These are phyloP conservation scores for Vireo altiloquus DNA, from an alignment of 2,113 vertebrate species.

Conservation along the genomic window DNA sequence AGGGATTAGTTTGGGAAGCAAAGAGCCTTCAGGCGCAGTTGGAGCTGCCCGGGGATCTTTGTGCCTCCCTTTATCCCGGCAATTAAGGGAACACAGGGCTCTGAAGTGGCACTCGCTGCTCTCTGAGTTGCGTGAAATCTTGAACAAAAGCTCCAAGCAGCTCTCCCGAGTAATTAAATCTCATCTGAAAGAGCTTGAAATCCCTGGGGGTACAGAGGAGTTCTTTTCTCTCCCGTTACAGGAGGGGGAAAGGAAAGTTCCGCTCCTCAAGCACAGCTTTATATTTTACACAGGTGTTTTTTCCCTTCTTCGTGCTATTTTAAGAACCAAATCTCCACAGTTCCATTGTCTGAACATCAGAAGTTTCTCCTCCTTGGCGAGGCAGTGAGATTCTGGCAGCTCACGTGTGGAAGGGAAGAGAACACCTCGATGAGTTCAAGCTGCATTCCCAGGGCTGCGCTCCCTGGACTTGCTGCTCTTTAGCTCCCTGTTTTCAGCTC, in stretches of 20 bases:
- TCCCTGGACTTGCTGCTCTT: too few relatives aligned
- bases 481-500: background rate
- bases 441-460: background rate
- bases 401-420: background rate
- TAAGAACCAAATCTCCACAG: background rate
- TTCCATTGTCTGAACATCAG: background rate
- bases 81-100: background rate
- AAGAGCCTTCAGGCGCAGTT: background rate
- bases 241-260: background rate
- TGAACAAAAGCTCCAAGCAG: slow-evolving; percentile 23
- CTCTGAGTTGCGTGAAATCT: background rate
- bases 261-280: background rate
- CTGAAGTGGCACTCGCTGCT: slow-evolving; percentile 7
- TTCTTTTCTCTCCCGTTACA: background rate
- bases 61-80: background rate
- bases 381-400: background rate
- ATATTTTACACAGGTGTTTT: background rate
- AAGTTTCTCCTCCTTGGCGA: background rate
- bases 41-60: background rate
- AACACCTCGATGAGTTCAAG: background rate
- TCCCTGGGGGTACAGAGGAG: background rate
- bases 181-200: background rate
- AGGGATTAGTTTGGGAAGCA: background rate
- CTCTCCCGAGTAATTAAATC: background rate
- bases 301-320: background rate